Evolutionary conservation across 2,888 invertebrate species (phyloP), one percentile per base, ranked within the genome.

Genomic region (Tipula unca): DNA sequence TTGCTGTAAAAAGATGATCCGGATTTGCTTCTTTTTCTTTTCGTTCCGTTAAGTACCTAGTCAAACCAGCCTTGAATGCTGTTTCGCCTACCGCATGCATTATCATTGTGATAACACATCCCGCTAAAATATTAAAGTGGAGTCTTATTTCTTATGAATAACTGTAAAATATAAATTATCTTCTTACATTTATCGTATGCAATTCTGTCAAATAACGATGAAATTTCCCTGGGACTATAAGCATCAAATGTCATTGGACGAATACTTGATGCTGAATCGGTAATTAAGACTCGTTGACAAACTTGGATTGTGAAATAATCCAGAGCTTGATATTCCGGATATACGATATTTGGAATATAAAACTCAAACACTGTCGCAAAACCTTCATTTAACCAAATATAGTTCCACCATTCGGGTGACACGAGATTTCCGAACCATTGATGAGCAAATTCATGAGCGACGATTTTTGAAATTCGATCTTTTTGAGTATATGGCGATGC

Each of bases 221-320:
- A 93, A 85, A 97, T 96, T 90, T 97, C 96, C 86, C 94, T 94
- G 0, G 97, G 97, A 88, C 95, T 94, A 32, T 94, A 94, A 1
- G 98, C 97, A 88, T 95, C 94, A 14, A 96, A 93, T 0, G 95
- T 95, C 88, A 97, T 95, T 86, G 96, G 95, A 89, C 97, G 96
- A 0, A 96, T 95, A 0, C 94, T 93, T 82, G 94, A 93, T 82
- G 94, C 91, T 0, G 95, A 95, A 88, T 97, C 97, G 32, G 94
- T 89, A 35, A 92, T 92, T 88, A 97, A 93, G 0, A 96, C 96
- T 86, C 92, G 92, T 87, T 96, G 96, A 35, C 95, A 92, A 87
- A 95, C 95, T 83, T 93, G 93, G n/a, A 94, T 91, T 0, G 96
- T 94, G 89, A 96, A 96, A 86, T 94, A 93, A 88, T 96, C 95